Conservation (phyloP, 2,797 vertebrate genomes). For the Sarcophilus harrisii region DNA sequence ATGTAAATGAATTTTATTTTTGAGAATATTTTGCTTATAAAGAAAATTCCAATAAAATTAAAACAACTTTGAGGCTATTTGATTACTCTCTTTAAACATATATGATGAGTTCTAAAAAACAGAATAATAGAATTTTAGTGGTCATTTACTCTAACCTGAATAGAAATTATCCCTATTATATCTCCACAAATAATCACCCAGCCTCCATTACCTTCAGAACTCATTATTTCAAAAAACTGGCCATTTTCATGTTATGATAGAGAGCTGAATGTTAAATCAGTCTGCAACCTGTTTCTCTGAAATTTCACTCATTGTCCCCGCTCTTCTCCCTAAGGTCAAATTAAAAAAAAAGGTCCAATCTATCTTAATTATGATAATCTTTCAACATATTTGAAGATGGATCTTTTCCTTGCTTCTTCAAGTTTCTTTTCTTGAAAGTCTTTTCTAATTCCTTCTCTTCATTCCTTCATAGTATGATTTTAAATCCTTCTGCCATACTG, state of each 20-base stretch:
- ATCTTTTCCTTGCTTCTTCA: neutral
- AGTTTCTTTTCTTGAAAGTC: neutral
- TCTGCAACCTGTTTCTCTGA: neutral
- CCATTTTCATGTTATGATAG: neutral
- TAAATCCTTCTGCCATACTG: neutral
- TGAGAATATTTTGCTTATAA: neutral
- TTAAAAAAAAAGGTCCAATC: neutral
- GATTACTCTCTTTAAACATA: slow-evolving; percentile 62
- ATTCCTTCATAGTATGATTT: neutral
- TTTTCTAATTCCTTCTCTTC: neutral
- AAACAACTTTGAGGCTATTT: slow-evolving; percentile 57
- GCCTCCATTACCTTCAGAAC: neutral
- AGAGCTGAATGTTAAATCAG: neutral
- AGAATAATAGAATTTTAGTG: neutral
- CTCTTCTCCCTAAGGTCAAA: neutral
- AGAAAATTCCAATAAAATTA: slow-evolving; percentile 44
- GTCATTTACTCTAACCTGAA: neutral
- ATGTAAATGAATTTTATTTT: neutral
- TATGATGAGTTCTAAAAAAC: neutral
- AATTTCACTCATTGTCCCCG: neutral
- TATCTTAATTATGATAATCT: neutral
- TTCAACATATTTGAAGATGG: neutral
- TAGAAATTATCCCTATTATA: neutral
- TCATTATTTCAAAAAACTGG: neutral
- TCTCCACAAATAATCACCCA: neutral